Conservation (phyloP, 2,888 invertebrate genomes). For the Teleiodes luculella region DNA sequence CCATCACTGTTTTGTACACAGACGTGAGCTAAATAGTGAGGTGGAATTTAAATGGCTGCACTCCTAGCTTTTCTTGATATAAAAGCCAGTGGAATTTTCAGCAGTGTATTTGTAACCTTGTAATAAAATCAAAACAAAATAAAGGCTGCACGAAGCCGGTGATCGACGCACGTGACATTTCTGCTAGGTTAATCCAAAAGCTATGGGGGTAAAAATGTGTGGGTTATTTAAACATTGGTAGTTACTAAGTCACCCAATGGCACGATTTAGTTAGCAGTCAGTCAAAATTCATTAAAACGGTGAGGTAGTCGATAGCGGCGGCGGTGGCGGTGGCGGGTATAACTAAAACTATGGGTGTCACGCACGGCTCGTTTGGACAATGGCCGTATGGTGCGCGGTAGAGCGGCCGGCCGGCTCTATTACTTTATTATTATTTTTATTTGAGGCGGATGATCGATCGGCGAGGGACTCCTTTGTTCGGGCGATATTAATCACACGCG, state of each 20-base stretch:
- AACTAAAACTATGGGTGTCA: constrained; percentile 39
- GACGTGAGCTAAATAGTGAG: constrained; percentile 4
- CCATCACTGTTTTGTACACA: constrained; percentile 24
- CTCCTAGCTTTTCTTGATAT: background rate
- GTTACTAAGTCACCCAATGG: constrained; percentile 13
- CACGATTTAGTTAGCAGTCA: constrained; percentile 12
- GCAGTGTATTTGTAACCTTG: background rate
- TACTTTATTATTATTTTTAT: constrained; percentile 76
- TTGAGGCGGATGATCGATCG: constrained; percentile 72
- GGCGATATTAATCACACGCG: constrained; percentile 69
- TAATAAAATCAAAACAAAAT: constrained; percentile 2
- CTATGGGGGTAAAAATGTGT: background rate
- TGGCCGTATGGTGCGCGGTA: constrained; percentile 34
- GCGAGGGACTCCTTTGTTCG: constrained; percentile 69
- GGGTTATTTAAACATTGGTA: background rate
- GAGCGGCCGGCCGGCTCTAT: constrained; percentile 50
- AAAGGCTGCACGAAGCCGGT: background rate
- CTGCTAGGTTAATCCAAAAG: background rate
- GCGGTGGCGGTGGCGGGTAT: no score
- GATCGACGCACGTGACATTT: background rate
- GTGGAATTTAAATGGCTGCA: constrained; percentile 2
- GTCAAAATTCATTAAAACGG: constrained; percentile 15
- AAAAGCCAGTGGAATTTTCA: background rate
- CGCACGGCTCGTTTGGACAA: constrained; percentile 67
- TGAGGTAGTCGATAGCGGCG: constrained; percentile 3